A percentile compares a stretch with the other conserved stretches of the same genome.
Evolutionary conservation across 2,113 vertebrate genomes (phyloP).

Genomic region (Podiceps cristatus): DNA sequence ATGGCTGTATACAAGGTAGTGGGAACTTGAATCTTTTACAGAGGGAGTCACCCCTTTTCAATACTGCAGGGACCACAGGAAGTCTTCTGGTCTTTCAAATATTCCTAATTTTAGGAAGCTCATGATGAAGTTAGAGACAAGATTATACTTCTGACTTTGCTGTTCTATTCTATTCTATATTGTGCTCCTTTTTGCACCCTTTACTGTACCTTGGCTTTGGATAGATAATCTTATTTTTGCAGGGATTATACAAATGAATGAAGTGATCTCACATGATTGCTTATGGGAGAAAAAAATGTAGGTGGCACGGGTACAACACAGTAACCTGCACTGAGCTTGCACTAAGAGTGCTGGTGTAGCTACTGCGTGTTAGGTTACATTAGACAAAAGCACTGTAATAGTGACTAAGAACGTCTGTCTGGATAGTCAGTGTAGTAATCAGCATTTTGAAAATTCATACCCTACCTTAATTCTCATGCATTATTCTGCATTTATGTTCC

Average conservation of each 20-base stretch:
- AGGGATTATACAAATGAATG: neutral
- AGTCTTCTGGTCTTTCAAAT: neutral
- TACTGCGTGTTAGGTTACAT: neutral
- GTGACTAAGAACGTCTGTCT: neutral
- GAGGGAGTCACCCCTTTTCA: neutral
- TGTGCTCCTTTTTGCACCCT: neutral
- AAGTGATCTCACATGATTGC: neutral
- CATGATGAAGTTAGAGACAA: neutral
- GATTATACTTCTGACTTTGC: neutral
- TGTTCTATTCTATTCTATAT: neutral
- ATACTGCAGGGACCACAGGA: neutral
- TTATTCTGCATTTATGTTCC: neutral
- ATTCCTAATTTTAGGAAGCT: neutral
- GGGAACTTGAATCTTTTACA: neutral
- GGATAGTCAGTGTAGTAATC: neutral
- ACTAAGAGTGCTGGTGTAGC: neutral
- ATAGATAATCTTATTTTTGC: neutral
- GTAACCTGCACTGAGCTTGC: neutral
- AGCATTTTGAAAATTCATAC: neutral
- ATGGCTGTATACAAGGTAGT: neutral
- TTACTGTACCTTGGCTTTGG: neutral
- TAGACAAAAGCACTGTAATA: neutral
- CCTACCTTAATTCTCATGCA: neutral
- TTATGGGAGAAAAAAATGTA: neutral
- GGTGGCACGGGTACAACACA: fast-evolving